phyloP scores from a whole-genome alignment of 2,888 invertebrate species.

The Drosophila bunnanda region DNA sequence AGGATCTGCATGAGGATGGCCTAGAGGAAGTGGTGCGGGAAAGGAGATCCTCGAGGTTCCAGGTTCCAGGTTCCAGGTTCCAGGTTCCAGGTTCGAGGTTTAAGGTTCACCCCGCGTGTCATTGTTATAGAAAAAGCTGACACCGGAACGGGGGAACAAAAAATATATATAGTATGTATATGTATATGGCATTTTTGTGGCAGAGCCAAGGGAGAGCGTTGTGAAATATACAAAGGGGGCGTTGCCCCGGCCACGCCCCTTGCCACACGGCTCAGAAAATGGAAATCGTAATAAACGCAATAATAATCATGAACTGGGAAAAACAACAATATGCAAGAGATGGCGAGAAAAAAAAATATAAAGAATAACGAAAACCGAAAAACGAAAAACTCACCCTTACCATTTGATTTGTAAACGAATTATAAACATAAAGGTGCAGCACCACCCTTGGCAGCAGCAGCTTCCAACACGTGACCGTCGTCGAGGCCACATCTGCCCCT shows the following conservation, averaged over 20 bases:
- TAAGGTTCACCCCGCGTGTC: conserved; percentile 21
- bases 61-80: too few relatives aligned
- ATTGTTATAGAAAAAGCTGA: conserved; percentile 71
- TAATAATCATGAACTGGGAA: conserved; percentile 69
- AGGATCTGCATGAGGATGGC: conserved; percentile 28
- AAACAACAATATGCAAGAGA: conserved; percentile 52
- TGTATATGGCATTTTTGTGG: conserved; percentile 11
- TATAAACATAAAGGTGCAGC: conserved; percentile 50
- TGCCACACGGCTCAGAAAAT: conserved; percentile 62
- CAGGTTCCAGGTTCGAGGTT: conserved; percentile 8
- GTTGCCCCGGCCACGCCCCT: conserved; percentile 60
- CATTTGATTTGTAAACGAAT: conserved; percentile 41
- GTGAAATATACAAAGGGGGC: conserved; percentile 53
- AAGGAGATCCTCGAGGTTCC: conserved; percentile 7
- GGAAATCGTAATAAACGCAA: conserved; percentile 72
- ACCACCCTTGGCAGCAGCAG: conserved; percentile 18
- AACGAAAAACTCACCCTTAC: conserved; percentile 43
- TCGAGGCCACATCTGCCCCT: conserved; percentile 27
- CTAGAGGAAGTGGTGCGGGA: conserved; percentile 5
- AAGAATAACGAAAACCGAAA: conserved; percentile 37
- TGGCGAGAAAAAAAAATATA: conserved; percentile 18
- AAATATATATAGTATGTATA: conserved; percentile 19
- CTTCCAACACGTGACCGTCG: conserved; percentile 39
- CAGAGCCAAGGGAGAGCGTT: conserved; percentile 12
- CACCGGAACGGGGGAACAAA: conserved; percentile 61